phyloP scores from a whole-genome alignment of 2,888 invertebrate species.

The Melanchra persicariae region DNA sequence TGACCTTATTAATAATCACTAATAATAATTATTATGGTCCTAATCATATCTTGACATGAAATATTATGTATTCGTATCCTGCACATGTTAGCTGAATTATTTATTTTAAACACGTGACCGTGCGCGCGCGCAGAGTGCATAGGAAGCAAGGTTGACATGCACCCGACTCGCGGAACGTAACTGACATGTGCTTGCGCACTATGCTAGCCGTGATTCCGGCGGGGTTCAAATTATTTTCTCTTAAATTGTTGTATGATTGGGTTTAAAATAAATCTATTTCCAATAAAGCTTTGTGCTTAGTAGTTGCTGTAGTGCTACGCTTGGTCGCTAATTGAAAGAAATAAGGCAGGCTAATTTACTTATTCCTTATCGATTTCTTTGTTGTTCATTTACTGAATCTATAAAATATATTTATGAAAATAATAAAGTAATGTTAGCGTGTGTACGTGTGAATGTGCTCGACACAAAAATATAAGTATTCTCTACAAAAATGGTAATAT shows the following conservation, averaged over 20 bases:
- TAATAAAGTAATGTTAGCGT: no score
- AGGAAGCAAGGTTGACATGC: conserved; percentile 78
- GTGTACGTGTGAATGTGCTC: background rate
- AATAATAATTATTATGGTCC: background rate
- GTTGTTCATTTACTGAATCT: no score
- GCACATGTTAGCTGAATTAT: conserved; percentile 60
- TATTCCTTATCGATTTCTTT: background rate
- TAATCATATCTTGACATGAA: background rate
- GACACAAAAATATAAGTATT: background rate
- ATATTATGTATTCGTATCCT: conserved; percentile 14
- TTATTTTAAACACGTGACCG: conserved; percentile 69
- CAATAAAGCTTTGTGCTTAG: no score
- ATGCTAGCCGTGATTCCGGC: conserved; percentile 80
- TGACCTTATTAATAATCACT: background rate
- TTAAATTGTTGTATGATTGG: no score
- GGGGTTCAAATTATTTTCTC: conserved; percentile 33
- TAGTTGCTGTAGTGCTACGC: no score
- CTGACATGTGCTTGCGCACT: conserved; percentile 66
- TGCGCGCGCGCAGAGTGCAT: conserved; percentile 57
- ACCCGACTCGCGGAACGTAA: conserved; percentile 67
- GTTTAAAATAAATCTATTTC: no score
- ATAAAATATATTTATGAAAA: no score
- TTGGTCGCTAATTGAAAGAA: no score
- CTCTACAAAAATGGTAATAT: background rate
- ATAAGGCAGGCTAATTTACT: no score